A percentile compares a stretch with the other conserved stretches of the same genome.
These are phyloP conservation scores for Calyptommatus sinebrachiatus DNA, from an alignment of 2,113 vertebrate species.

Conservation along the genomic window DNA sequence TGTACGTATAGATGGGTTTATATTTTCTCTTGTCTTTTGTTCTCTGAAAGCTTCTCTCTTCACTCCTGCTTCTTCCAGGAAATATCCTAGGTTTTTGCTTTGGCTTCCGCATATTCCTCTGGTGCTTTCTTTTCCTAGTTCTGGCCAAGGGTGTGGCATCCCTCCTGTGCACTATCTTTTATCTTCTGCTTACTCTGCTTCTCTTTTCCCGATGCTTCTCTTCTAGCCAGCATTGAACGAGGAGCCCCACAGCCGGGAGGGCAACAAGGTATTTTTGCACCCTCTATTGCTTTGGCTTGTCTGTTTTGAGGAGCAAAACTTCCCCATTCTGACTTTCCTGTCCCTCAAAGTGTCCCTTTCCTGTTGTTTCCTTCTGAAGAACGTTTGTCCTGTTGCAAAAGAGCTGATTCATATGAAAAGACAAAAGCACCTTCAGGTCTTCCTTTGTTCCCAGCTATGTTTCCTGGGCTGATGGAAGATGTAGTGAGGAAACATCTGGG, in stretches of 20 bases:
- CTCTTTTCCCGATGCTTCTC: conserved; percentile 46
- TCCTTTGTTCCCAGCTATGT: not conserved
- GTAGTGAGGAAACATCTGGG: not conserved
- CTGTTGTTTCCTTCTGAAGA: not conserved
- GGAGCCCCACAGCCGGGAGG: conserved; percentile 82
- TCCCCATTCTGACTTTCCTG: not conserved
- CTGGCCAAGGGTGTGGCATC: not conserved
- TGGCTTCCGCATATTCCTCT: not conserved
- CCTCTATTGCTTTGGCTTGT: conserved; percentile 8
- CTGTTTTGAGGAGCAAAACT: not conserved
- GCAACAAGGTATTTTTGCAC: conserved; percentile 78
- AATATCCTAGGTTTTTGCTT: not conserved
- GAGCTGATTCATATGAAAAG: not conserved
- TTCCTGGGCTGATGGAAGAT: not conserved
- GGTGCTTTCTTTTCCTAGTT: not conserved
- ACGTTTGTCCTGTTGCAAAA: not conserved
- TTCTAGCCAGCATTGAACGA: conserved; percentile 82
- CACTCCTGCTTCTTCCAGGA: not conserved
- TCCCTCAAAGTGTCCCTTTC: not conserved
- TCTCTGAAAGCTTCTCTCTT: not conserved
- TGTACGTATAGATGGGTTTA: too few species aligned
- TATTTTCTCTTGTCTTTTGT: too few species aligned
- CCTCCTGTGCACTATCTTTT: conserved; percentile 16
- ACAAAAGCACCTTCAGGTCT: not conserved
- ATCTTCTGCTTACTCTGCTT: conserved; percentile 54